These are phyloP conservation scores for Enteromius anoplus DNA, from an alignment of 2,797 vertebrate species.

Conservation along the genomic window DNA sequence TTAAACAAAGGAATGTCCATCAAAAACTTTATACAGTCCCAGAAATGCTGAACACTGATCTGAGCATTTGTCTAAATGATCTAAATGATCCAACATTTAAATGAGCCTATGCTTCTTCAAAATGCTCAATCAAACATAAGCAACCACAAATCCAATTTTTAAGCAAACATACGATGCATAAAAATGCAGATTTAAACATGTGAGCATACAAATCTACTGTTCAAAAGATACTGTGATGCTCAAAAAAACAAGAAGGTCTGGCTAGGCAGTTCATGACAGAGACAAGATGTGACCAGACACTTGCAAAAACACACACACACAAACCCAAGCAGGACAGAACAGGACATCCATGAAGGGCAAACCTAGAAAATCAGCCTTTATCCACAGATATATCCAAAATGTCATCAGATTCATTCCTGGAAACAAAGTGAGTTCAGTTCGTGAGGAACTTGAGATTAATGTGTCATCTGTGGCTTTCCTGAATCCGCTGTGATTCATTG, in stretches of 20 bases:
- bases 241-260: not conserved
- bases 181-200: not conserved
- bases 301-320: not conserved
- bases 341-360: not conserved
- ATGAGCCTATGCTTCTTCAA: not conserved
- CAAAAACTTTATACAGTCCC: not conserved
- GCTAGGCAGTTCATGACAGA: not conserved
- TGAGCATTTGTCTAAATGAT: not conserved
- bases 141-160: not conserved
- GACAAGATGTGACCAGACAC: not conserved
- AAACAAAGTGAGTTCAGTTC: not conserved
- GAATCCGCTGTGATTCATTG: constrained; percentile 32
- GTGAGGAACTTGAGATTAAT: constrained; percentile 31
- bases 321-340: not conserved
- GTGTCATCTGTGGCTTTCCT: constrained; percentile 26
- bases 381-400: not conserved
- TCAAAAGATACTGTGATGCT: not conserved
- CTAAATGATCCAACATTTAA: not conserved
- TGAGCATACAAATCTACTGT: not conserved
- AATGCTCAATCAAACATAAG: not conserved
- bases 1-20: not conserved
- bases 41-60: not conserved
- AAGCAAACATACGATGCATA: not conserved
- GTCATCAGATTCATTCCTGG: not conserved
- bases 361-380: not conserved